Percentiles rank a stretch among this genome's conserved stretches.
phyloP scores from a whole-genome alignment of 2,113 vertebrate species.

The Eulemur macaco region DNA sequence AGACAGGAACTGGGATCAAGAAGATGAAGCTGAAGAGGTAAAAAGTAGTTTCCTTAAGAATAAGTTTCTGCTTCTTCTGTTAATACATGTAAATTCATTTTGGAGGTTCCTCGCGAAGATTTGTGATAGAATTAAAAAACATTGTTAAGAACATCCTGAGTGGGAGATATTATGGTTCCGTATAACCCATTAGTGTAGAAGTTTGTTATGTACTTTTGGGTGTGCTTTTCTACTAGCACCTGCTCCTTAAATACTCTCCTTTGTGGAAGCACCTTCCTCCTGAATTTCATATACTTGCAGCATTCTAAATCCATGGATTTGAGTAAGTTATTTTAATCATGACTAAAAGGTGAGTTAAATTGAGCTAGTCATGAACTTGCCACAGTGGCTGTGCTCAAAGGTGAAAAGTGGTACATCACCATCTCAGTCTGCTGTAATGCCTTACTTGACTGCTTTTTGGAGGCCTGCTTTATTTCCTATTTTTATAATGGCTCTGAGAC shows the following conservation, averaged over 20 bases:
- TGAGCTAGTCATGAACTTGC: background rate
- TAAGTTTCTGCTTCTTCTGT: background rate
- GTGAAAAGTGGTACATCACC: accelerated
- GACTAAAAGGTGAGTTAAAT: background rate
- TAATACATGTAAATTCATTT: background rate
- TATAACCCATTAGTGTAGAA: background rate
- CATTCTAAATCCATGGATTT: background rate
- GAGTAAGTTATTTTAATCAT: too few species aligned
- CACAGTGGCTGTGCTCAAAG: accelerated
- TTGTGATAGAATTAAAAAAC: background rate
- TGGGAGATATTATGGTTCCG: background rate
- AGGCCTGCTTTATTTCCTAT: background rate
- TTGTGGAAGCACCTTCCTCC: background rate
- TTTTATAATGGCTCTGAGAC: background rate
- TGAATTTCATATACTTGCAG: background rate
- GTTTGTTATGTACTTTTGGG: accelerated
- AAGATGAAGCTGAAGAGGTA: conserved; percentile 96
- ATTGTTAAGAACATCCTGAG: background rate
- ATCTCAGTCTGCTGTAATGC: accelerated
- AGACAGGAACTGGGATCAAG: conserved; percentile 98
- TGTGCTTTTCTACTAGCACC: background rate
- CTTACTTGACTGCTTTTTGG: background rate
- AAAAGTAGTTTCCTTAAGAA: background rate
- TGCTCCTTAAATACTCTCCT: background rate
- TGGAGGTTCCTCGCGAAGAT: background rate